Conservation (phyloP, 2,888 invertebrate species). For the Eupithecia subfuscata region DNA sequence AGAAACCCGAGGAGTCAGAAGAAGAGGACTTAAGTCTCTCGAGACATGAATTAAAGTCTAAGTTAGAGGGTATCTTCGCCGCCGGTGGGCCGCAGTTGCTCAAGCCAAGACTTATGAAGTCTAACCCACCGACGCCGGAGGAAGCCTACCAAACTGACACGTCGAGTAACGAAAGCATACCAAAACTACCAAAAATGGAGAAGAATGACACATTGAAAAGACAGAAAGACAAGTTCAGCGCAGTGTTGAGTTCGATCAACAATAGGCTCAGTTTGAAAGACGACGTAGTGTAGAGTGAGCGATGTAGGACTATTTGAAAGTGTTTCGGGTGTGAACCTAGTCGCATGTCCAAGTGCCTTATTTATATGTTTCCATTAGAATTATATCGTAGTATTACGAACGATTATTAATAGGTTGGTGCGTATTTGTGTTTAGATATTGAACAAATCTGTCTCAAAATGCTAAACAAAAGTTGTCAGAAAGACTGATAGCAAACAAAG, state of each 20-base stretch:
- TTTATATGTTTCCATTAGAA: slow-evolving; percentile 47
- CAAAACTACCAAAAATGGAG: slow-evolving; percentile 69
- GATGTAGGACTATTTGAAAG: slow-evolving; percentile 16
- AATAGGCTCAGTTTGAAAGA: slow-evolving; percentile 68
- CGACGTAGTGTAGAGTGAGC: slow-evolving; percentile 64
- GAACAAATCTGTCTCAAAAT: slow-evolving; percentile 4
- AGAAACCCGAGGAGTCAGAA: slow-evolving; percentile 43
- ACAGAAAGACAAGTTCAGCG: slow-evolving; percentile 74
- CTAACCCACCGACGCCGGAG: slow-evolving; percentile 72
- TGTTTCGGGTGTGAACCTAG: slow-evolving; percentile 58
- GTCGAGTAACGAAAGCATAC: slow-evolving; percentile 68
- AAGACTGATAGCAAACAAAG: slow-evolving; percentile 17
- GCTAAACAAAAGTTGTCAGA: slow-evolving; percentile 5
- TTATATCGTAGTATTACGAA: slow-evolving; percentile 18
- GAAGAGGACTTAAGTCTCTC: slow-evolving; percentile 59
- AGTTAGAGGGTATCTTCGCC: slow-evolving; percentile 73
- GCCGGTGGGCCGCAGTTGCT: slow-evolving; percentile 65
- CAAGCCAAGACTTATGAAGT: slow-evolving; percentile 69
- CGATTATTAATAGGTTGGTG: slow-evolving; percentile 11
- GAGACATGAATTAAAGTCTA: slow-evolving; percentile 72
- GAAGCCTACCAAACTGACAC: slow-evolving; percentile 67
- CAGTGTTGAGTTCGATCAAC: slow-evolving; percentile 73
- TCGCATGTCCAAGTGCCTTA: slow-evolving; percentile 71
- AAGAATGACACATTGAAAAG: slow-evolving; percentile 78
- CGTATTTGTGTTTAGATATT: slow-evolving; percentile 1